phyloP scores from a whole-genome alignment of 2,888 invertebrate genomes.

The Yponomeuta plumbellus region DNA sequence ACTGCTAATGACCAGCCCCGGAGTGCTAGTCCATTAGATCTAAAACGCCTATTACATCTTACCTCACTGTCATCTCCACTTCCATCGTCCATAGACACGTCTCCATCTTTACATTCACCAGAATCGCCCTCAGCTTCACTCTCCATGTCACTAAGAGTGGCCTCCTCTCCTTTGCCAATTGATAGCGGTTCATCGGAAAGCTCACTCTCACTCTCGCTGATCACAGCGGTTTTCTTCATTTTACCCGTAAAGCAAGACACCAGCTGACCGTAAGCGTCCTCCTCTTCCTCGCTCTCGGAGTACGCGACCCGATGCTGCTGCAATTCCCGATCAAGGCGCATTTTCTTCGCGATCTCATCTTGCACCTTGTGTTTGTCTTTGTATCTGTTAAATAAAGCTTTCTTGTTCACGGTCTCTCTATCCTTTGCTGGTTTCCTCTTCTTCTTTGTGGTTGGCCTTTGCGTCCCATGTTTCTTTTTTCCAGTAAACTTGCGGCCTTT shows the following conservation, averaged over 20 bases:
- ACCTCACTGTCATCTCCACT: constrained; percentile 5
- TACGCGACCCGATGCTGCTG: constrained; percentile 50
- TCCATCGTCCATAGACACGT: not conserved
- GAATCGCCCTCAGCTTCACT: constrained; percentile 25
- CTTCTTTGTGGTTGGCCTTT: constrained; percentile 41
- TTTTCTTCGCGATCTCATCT: constrained; percentile 63
- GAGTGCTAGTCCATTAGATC: too few species aligned
- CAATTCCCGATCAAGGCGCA: constrained; percentile 50
- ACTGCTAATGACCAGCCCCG: too few species aligned
- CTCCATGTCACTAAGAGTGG: constrained; percentile 43
- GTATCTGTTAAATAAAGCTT: constrained; percentile 67
- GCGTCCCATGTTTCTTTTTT: constrained; percentile 42
- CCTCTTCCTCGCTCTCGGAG: constrained; percentile 68
- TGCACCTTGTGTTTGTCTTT: constrained; percentile 66
- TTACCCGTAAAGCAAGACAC: constrained; percentile 66
- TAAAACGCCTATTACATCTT: too few species aligned
- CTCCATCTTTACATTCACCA: constrained; percentile 17
- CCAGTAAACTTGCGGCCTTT: constrained; percentile 24
- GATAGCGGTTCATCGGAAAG: constrained; percentile 16
- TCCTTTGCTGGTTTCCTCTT: constrained; percentile 43
- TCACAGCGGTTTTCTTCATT: constrained; percentile 33
- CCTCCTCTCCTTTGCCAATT: constrained; percentile 26
- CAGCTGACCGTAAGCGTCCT: constrained; percentile 69
- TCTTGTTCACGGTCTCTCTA: constrained; percentile 50
- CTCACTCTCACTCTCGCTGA: constrained; percentile 43